Base-by-base conservation (phyloP, 2,797 vertebrate genomes). In the Pyrocephalus nanus region DNA sequence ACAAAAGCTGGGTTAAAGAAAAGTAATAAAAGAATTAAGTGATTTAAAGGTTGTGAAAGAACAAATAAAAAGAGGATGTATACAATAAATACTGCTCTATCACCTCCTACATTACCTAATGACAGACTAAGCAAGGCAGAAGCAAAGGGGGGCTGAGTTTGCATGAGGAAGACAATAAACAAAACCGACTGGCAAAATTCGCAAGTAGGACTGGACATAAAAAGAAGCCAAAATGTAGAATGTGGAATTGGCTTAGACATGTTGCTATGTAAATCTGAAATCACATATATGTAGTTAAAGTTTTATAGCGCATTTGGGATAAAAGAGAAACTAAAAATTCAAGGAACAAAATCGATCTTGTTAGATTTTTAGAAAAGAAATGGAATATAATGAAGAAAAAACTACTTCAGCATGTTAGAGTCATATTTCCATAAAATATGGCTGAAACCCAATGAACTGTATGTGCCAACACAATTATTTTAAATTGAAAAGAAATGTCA, bases 41-140 rank as follows among this genome's bases (percentile, higher is more conserved):
- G 55, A 72, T 76, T 84, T 77, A 87, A 92, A 93, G 51, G 29
- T 48, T 83, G 69, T 70, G 54, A 86, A 89, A 91, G n/a, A 90
- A 45, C 25, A 88, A 93, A 55, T 42, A 62, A 80, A 86, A 87
- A 74, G 57, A 89, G 27, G 36, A 84, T 51, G 38, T 34, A 36
- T 12, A 42, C 34, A 70, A 55, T 22, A 75, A 90, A 77, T 18
- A 65, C 13, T 34, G 16, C 38, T 57, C 34, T 77, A 54, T 6
- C 78, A 83, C 34, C 65, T 77, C 69, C 42, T 17, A 18, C n/a
- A 45, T 55, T 62, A 88, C 21, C 50, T 83, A 90, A 72, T 45
- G 94, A 77, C 1, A 38, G 66, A 32, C 7, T 57, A 53, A 69
- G 30, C 23, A 69, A 91, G 42, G 23, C 42, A 94, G 77, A 87